Conservation (phyloP, 1,140 invertebrate genomes). For the Belonocnema kinseyi region DNA sequence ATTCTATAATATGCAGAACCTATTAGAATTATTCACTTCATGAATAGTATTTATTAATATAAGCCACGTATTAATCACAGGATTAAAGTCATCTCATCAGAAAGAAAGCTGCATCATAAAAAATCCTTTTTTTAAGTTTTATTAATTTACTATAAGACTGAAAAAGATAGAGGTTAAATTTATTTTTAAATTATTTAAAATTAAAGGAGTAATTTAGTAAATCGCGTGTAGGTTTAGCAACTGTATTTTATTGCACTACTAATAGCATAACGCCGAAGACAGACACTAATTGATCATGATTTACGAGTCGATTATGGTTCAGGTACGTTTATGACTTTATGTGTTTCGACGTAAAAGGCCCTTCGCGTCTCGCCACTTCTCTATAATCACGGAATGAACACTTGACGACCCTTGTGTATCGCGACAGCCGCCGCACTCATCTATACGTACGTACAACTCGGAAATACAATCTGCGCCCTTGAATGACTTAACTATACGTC, state of each 20-base stretch:
- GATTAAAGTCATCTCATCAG: too few relatives aligned
- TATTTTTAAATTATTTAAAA: too few relatives aligned
- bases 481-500: background rate
- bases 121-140: too few relatives aligned
- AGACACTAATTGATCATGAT: conserved; percentile 22
- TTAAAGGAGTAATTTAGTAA: too few relatives aligned
- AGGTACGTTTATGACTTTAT: conserved; percentile 13
- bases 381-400: conserved; percentile 14
- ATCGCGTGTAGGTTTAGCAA: too few relatives aligned
- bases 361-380: background rate
- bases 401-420: conserved; percentile 1
- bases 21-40: too few relatives aligned
- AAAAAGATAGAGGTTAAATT: too few relatives aligned
- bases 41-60: too few relatives aligned
- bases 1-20: too few relatives aligned
- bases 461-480: background rate
- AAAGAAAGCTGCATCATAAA: too few relatives aligned
- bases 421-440: background rate
- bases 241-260: background rate
- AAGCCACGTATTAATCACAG: too few relatives aligned
- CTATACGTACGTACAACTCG: background rate
- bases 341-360: background rate
- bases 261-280: background rate
- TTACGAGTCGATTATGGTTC: conserved; percentile 23
- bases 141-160: too few relatives aligned